A percentile compares a stretch with the other conserved stretches of the same genome.
phyloP scores from a whole-genome alignment of 2,113 vertebrate genomes.

The Coreoperca whiteheadi region DNA sequence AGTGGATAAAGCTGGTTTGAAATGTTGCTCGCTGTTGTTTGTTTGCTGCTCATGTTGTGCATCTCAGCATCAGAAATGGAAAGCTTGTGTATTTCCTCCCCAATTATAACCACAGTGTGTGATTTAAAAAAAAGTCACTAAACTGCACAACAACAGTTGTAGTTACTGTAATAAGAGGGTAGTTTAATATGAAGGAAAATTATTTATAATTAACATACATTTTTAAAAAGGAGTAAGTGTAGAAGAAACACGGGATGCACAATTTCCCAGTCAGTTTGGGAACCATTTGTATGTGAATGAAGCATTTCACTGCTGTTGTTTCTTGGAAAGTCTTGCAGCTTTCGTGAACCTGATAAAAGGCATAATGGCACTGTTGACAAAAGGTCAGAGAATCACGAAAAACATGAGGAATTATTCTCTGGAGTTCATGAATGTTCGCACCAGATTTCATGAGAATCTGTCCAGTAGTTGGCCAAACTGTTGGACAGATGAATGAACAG shows the following conservation, averaged over 20 bases:
- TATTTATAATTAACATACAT: background rate
- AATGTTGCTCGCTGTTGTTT: background rate
- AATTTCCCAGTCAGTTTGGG: background rate
- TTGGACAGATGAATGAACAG: slow-evolving; percentile 42
- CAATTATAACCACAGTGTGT: background rate
- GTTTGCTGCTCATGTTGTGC: background rate
- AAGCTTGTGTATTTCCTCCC: background rate
- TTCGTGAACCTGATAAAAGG: background rate
- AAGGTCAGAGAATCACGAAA: background rate
- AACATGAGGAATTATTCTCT: background rate
- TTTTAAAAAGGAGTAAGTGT: background rate
- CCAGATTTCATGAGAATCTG: background rate
- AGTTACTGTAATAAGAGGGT: background rate
- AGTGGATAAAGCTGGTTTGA: slow-evolving; percentile 60
- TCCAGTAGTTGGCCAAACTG: slow-evolving; percentile 16
- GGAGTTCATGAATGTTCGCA: background rate
- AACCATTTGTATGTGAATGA: no score
- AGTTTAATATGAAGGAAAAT: background rate
- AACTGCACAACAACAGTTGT: background rate
- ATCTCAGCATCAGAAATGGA: background rate
- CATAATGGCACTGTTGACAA: background rate
- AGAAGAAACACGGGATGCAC: background rate
- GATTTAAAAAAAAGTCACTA: background rate
- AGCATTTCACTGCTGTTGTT: background rate
- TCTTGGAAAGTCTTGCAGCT: background rate